These are phyloP conservation scores for Blomia tropicalis DNA, from an alignment of 2,888 invertebrate genomes.

Conservation along the genomic window DNA sequence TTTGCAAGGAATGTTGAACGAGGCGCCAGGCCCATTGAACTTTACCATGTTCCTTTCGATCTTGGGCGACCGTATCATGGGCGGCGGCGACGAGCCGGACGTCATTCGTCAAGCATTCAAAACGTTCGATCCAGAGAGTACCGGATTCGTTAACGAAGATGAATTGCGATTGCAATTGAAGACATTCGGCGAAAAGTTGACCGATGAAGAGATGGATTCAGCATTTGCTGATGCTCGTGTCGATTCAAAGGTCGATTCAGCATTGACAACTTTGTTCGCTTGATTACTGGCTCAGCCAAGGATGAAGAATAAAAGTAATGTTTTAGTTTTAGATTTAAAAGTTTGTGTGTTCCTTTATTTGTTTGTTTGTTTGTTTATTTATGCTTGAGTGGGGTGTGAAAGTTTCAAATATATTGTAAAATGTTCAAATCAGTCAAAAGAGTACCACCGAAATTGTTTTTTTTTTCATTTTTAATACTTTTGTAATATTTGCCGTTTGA, in stretches of 20 bases:
- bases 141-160: constrained; percentile 31
- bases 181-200: constrained; percentile 85
- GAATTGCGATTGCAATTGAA: constrained; percentile 68
- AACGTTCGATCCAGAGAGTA: constrained; percentile 60
- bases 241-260: constrained; percentile 29
- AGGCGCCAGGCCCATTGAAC: constrained; percentile 80
- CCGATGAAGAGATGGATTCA: constrained; percentile 28
- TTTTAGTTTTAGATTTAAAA: too few relatives aligned
- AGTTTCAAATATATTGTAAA: too few relatives aligned
- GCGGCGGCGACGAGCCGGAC: constrained; percentile 73
- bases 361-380: too few relatives aligned
- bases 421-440: too few relatives aligned
- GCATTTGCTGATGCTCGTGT: constrained; percentile 29
- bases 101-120: constrained; percentile 80
- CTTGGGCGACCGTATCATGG: constrained; percentile 80
- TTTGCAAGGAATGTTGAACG: constrained; percentile 68
- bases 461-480: too few relatives aligned
- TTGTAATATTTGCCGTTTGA: too few relatives aligned
- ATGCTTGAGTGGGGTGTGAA: too few relatives aligned
- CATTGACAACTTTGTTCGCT: constrained; percentile 26
- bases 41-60: constrained; percentile 82
- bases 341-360: too few relatives aligned
- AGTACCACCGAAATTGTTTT: too few relatives aligned
- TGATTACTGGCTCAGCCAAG: constrained; percentile 27
- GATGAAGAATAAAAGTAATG: too few relatives aligned